These are phyloP conservation scores for Cecropterus lyciades DNA, from an alignment of 1,140 invertebrate genomes.

Conservation along the genomic window DNA sequence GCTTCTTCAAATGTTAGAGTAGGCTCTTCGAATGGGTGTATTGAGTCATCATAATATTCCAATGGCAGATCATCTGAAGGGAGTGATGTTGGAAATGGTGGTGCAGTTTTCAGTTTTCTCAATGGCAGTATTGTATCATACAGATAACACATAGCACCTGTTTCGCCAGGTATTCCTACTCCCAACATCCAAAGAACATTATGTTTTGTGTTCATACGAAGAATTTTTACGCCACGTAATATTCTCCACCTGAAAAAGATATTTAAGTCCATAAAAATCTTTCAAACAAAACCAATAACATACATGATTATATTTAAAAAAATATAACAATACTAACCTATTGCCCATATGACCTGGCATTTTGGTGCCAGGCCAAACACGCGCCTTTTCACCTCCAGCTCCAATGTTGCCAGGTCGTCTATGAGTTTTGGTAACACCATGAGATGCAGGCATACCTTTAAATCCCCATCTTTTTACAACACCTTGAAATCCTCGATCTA, in stretches of 20 bases:
- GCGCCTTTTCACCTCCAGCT: conserved; percentile 91
- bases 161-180: conserved; percentile 91
- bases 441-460: conserved; percentile 95
- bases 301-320: too few relatives aligned
- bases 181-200: conserved; percentile 96
- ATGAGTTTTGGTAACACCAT: conserved; percentile 98
- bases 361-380: conserved; percentile 97
- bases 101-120: conserved; percentile 85
- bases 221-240: conserved; percentile 90
- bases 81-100: conserved; percentile 93
- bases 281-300: not conserved
- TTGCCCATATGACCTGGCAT: conserved; percentile 99
- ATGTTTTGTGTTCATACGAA: conserved; percentile 96
- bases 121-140: conserved; percentile 91
- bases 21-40: conserved; percentile 88
- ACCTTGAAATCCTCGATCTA: conserved; percentile 98
- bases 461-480: conserved; percentile 98
- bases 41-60: conserved; percentile 88
- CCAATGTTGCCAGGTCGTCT: conserved; percentile 96
- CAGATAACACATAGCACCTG: conserved; percentile 91
- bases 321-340: conserved; percentile 56
- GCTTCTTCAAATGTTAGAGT: conserved; percentile 8
- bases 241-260: too few relatives aligned
- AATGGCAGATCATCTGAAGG: conserved; percentile 86
- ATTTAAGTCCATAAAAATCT: not conserved